Evolutionary conservation across 2,797 vertebrate genomes (phyloP).

Genomic region (Helostoma temminkii): DNA sequence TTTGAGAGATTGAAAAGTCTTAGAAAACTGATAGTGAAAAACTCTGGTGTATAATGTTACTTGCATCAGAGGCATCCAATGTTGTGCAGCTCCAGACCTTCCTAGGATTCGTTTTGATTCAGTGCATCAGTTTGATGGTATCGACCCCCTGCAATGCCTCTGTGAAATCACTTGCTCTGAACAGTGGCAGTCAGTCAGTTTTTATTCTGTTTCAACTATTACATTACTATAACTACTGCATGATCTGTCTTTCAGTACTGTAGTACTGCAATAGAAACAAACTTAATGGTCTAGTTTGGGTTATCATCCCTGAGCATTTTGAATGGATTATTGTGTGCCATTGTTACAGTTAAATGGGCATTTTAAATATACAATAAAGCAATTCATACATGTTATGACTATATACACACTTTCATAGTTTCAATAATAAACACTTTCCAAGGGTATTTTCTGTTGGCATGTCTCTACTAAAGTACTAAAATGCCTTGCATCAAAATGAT

Average conservation of each 20-base stretch:
- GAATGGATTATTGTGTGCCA: conserved; percentile 36
- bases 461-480: no score
- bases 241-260: not conserved
- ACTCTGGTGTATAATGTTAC: conserved; percentile 4
- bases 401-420: no score
- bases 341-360: no score
- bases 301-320: conserved; percentile 9
- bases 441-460: no score
- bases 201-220: no score
- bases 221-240: no score
- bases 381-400: no score
- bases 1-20: not conserved
- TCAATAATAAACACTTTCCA: no score
- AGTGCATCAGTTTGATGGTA: not conserved
- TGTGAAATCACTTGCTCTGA: not conserved
- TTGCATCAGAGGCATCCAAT: not conserved
- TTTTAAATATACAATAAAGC: no score
- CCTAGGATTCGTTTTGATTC: conserved; percentile 2
- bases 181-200: not conserved
- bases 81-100: not conserved
- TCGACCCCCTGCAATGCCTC: no score
- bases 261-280: not conserved
- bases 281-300: no score
- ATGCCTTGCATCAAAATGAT: no score
- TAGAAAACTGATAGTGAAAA: not conserved